phyloP scores from a whole-genome alignment of 2,113 vertebrate genomes.

The Dipodomys spectabilis region DNA sequence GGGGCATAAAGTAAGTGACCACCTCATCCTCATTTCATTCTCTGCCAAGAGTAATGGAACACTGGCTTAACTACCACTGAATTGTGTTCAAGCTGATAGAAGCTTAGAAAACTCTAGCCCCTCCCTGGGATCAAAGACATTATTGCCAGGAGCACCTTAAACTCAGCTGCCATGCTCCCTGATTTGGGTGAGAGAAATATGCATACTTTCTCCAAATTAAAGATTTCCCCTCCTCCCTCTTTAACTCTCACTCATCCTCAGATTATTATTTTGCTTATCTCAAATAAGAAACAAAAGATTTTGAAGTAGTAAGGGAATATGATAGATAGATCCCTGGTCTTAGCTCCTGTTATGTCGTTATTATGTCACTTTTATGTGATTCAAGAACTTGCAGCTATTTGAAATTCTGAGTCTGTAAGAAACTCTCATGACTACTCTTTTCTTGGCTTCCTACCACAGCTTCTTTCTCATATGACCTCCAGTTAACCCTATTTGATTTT shows the following conservation, averaged over 20 bases:
- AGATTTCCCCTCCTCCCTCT: not conserved
- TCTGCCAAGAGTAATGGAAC: not conserved
- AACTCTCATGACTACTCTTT: not conserved
- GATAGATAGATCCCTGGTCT: not conserved
- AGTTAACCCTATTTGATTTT: no score
- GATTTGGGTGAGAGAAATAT: not conserved
- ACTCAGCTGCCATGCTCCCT: not conserved
- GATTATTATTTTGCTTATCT: not conserved
- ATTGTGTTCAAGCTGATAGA: not conserved
- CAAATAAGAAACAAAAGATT: not conserved
- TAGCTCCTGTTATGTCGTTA: not conserved
- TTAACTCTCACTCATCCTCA: not conserved
- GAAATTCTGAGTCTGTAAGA: constrained; percentile 15
- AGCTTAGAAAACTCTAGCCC: not conserved
- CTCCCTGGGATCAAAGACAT: not conserved
- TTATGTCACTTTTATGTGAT: not conserved
- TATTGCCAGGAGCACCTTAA: not conserved
- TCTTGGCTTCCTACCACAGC: not conserved
- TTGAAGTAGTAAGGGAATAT: not conserved
- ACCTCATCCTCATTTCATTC: not conserved
- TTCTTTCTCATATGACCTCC: not conserved
- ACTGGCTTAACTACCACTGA: not conserved
- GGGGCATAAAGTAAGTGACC: not conserved
- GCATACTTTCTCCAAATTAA: not conserved
- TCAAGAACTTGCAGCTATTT: not conserved